phyloP scores from a whole-genome alignment of 1,140 invertebrate genomes.

The Oncopeltus fasciatus region DNA sequence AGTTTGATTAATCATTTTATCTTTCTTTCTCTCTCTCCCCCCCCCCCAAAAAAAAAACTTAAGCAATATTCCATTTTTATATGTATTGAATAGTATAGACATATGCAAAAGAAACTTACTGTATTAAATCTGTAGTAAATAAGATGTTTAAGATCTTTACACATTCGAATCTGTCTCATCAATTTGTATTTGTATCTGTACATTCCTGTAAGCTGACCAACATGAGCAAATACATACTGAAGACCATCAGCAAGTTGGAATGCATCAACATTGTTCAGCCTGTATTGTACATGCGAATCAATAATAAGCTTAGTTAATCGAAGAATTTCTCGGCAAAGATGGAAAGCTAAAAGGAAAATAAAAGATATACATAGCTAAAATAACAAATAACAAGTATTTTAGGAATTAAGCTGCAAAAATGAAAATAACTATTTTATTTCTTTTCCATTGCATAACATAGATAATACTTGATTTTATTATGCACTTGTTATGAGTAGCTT shows the following conservation, averaged over 20 bases:
- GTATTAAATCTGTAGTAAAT: slow-evolving; percentile 99
- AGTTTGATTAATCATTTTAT: too few species aligned
- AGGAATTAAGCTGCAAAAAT: too few species aligned
- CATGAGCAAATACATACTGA: slow-evolving; percentile 99
- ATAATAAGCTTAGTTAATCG: slow-evolving; percentile 95
- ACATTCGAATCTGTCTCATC: slow-evolving; percentile 99
- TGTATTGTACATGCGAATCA: slow-evolving; percentile 98
- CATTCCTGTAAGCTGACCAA: slow-evolving; percentile 99
- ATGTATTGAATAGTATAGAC: too few species aligned
- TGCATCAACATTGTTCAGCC: slow-evolving; percentile 97
- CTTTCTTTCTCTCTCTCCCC: too few species aligned
- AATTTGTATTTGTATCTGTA: slow-evolving; percentile 99
- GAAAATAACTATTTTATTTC: too few species aligned
- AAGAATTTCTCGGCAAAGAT: slow-evolving; percentile 95
- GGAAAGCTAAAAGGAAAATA: slow-evolving; percentile 60
- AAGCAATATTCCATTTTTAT: too few species aligned
- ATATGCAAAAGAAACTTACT: too few species aligned
- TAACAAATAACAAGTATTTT: neutral
- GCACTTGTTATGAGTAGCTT: neutral
- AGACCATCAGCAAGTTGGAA: slow-evolving; percentile 96
- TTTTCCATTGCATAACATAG: too few species aligned
- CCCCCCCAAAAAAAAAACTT: neutral
- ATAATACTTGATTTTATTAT: too few species aligned
- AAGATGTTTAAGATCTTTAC: slow-evolving; percentile 98
- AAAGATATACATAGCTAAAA: neutral